Conservation (phyloP, 2,797 vertebrate genomes). For the Mormyrus hasselquistii region DNA sequence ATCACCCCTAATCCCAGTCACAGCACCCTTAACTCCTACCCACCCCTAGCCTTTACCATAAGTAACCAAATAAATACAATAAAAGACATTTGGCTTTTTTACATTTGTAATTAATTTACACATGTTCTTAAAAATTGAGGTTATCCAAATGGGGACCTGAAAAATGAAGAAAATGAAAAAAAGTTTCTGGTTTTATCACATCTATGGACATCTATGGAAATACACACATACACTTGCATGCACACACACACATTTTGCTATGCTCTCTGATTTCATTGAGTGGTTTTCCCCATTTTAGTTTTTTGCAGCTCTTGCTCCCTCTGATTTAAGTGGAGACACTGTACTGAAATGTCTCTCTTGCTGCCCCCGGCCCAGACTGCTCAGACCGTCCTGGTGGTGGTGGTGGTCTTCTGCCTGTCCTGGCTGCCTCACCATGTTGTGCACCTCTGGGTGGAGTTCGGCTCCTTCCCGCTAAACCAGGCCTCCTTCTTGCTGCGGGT, state of each 20-base stretch:
- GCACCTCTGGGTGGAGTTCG: conserved; percentile 91
- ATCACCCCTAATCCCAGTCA: neutral
- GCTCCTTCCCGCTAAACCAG: conserved; percentile 86
- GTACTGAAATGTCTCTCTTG: neutral
- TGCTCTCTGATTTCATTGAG: neutral
- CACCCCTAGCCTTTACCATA: neutral
- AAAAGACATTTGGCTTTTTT: neutral
- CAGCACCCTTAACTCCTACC: neutral
- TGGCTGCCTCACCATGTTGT: conserved; percentile 93
- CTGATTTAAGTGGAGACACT: neutral
- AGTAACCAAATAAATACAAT: neutral
- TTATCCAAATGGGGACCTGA: neutral
- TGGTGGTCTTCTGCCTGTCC: conserved; percentile 94
- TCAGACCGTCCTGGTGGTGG: conserved; percentile 91
- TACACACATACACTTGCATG: neutral
- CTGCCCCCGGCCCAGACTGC: conserved; percentile 71
- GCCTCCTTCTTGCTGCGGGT: conserved; percentile 88
- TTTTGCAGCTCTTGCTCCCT: neutral
- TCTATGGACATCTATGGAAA: neutral
- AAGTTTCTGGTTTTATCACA: neutral
- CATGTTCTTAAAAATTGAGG: neutral
- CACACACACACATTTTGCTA: neutral
- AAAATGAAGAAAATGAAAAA: neutral
- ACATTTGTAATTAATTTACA: neutral
- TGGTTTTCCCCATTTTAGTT: neutral